Conservation (phyloP, 2,797 vertebrate genomes). For the Chrysocyon brachyurus region DNA sequence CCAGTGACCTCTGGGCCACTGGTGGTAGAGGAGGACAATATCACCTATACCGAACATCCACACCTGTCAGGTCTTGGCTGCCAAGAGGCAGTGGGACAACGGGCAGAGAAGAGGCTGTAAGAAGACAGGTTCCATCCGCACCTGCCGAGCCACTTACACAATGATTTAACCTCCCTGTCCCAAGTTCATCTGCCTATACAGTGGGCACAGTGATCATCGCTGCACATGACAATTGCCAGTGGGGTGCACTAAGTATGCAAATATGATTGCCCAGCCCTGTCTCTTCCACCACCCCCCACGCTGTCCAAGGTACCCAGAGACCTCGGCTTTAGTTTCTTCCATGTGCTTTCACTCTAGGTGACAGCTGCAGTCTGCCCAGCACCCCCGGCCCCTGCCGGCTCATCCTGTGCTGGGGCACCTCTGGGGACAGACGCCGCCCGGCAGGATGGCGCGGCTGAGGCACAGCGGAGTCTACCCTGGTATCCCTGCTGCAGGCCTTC, state of each 20-base stretch:
- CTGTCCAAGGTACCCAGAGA: fast-evolving
- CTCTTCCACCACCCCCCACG: fast-evolving
- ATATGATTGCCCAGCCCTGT: neutral
- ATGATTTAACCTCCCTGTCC: neutral
- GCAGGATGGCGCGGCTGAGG: neutral
- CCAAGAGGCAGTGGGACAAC: neutral
- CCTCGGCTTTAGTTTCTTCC: neutral
- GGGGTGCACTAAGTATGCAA: fast-evolving
- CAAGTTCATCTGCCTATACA: neutral
- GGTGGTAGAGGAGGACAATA: neutral
- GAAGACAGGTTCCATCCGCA: neutral
- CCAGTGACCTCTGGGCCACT: neutral
- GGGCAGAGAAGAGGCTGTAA: neutral
- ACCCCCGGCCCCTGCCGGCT: neutral
- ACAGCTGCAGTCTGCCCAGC: neutral
- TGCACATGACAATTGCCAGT: neutral
- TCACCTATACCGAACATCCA: neutral
- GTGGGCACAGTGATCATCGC: neutral
- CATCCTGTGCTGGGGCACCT: neutral
- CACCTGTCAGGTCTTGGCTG: neutral
- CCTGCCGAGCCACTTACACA: neutral
- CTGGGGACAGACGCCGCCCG: fast-evolving
- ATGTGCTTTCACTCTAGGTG: neutral
- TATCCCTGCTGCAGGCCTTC: neutral
- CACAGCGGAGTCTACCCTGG: neutral